A percentile compares a stretch with the other conserved stretches of the same genome.
phyloP scores from a whole-genome alignment of 2,797 vertebrate species.

The Pelobates cultripes region DNA sequence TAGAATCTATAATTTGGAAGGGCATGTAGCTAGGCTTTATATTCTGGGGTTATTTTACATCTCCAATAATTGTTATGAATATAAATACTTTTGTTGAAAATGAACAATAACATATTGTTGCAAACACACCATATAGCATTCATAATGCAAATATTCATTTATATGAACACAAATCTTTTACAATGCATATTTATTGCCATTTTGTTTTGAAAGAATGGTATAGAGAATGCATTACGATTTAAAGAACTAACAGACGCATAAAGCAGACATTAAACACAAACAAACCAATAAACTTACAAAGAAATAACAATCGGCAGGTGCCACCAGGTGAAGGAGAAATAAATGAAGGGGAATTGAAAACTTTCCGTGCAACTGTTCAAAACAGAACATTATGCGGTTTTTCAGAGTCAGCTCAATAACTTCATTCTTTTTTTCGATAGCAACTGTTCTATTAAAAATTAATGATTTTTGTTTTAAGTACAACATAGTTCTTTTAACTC shows the following conservation, averaged over 20 bases:
- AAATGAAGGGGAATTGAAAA: slow-evolving; percentile 78
- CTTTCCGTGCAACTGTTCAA: slow-evolving; percentile 82
- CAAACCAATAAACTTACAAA: slow-evolving; percentile 76
- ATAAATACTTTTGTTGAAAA: too few relatives aligned
- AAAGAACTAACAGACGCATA: slow-evolving; percentile 80
- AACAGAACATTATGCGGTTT: slow-evolving; percentile 58
- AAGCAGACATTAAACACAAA: slow-evolving; percentile 80
- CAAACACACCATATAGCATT: too few relatives aligned
- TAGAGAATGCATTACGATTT: slow-evolving; percentile 76
- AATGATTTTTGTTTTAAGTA: slow-evolving; percentile 69
- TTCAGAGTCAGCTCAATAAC: slow-evolving; percentile 76
- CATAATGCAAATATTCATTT: too few relatives aligned
- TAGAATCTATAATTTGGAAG: too few relatives aligned
- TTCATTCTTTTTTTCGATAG: slow-evolving; percentile 81
- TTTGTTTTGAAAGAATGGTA: slow-evolving; percentile 73
- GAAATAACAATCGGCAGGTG: slow-evolving; percentile 77
- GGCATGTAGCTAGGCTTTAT: too few relatives aligned
- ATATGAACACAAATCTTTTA: slow-evolving; percentile 56
- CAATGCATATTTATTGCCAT: slow-evolving; percentile 74
- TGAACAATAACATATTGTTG: too few relatives aligned
- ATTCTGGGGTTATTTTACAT: too few relatives aligned
- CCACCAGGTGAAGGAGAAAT: slow-evolving; percentile 82
- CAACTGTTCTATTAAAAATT: slow-evolving; percentile 81
- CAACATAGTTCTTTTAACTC: slow-evolving; percentile 71
- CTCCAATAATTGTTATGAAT: too few relatives aligned